A percentile compares a stretch with the other conserved stretches of the same genome.
Evolutionary conservation across 92 coral and sea anemone species (phyloP).

Genomic region (Parazoanthus atlanticus): DNA sequence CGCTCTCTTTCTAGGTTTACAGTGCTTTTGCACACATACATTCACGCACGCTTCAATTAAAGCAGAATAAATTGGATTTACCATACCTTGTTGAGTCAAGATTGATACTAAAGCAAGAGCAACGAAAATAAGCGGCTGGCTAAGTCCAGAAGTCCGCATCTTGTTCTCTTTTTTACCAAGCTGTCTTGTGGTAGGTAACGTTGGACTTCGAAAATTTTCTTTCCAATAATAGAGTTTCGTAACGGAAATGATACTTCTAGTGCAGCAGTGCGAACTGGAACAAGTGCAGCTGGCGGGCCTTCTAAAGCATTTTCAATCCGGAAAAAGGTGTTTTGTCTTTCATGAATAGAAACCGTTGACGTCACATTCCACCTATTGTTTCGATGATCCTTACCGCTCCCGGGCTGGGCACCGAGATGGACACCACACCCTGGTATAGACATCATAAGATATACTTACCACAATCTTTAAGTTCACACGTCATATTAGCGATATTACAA

Average conservation of each 20-base stretch:
- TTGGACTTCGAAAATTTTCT: neutral
- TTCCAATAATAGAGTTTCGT: neutral
- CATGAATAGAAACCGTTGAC: conserved; percentile 9
- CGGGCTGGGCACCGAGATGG: neutral
- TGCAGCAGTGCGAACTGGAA: neutral
- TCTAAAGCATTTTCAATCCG: conserved; percentile 24
- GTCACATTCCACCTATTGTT: conserved; percentile 34
- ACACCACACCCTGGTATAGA: no score
- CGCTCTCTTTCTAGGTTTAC: neutral
- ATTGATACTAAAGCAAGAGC: neutral
- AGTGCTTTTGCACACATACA: neutral
- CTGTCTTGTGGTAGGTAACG: neutral
- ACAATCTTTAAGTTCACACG: neutral
- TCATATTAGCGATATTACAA: neutral
- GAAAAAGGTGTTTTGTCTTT: conserved; percentile 29
- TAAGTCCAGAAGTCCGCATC: neutral
- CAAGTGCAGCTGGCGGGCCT: neutral
- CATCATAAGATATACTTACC: neutral
- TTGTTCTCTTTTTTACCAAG: neutral
- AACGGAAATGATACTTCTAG: neutral
- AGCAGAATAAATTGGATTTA: conserved; percentile 24
- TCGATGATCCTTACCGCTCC: neutral
- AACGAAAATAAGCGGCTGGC: neutral
- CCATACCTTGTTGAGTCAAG: conserved; percentile 30
- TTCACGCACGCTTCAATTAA: neutral